Evolutionary conservation across 2,888 invertebrate genomes (phyloP).

Genomic region (Rugalucina vietnamica): DNA sequence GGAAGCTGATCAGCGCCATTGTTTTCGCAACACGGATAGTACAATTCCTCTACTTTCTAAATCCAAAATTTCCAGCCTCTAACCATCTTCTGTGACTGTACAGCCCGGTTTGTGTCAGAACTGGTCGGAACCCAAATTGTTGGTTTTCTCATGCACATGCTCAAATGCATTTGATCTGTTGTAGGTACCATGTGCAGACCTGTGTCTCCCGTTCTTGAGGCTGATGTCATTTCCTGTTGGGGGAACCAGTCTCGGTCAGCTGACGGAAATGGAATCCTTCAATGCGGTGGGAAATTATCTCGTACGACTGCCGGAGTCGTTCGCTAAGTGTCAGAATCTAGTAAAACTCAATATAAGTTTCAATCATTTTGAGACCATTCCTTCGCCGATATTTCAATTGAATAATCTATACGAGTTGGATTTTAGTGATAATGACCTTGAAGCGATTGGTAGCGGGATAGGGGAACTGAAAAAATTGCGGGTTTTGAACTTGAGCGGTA

Average conservation of each 20-base stretch:
- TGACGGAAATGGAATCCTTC: conserved; percentile 73
- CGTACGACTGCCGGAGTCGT: conserved; percentile 70
- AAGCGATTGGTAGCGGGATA: conserved; percentile 66
- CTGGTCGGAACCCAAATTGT: no score
- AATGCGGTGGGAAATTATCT: conserved; percentile 77
- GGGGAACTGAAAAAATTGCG: conserved; percentile 70
- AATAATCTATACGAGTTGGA: conserved; percentile 68
- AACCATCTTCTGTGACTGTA: no score
- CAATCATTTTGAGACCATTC: conserved; percentile 73
- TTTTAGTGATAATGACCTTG: conserved; percentile 75
- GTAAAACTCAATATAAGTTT: conserved; percentile 73
- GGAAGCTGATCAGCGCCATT: no score
- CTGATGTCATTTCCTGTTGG: conserved; percentile 78
- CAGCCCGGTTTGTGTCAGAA: no score
- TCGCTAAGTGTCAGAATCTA: conserved; percentile 72
- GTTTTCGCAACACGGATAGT: no score
- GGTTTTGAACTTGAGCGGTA: conserved; percentile 73
- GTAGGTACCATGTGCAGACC: conserved; percentile 61
- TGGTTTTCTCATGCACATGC: no score
- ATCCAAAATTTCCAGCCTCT: no score
- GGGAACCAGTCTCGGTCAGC: conserved; percentile 73
- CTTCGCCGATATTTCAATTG: conserved; percentile 70
- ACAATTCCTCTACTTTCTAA: no score
- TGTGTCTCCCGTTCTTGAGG: conserved; percentile 75
- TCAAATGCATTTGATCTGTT: no score